Evolutionary conservation across 2,888 invertebrate genomes (phyloP).

Genomic region (Tryphoninae sp.): DNA sequence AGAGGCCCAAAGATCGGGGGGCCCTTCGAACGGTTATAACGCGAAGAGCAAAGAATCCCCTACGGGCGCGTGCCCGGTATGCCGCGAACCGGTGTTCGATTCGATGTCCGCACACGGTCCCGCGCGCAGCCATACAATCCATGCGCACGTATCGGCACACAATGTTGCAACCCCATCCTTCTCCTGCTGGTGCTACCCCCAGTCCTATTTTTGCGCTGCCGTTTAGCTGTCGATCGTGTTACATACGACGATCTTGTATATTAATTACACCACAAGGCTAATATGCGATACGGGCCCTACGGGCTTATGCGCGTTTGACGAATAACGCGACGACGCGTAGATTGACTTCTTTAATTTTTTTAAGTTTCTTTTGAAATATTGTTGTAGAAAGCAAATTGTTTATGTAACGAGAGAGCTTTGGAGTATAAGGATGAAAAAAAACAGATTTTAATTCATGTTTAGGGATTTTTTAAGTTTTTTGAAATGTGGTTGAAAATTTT

Average conservation of each 20-base stretch:
- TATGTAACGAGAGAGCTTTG: too few relatives aligned
- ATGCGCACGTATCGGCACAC: slow-evolving; percentile 2
- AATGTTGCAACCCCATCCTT: slow-evolving; percentile 29
- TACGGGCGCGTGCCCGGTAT: slow-evolving; percentile 62
- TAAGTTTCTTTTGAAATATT: too few relatives aligned
- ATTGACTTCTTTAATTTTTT: too few relatives aligned
- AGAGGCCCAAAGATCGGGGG: not conserved
- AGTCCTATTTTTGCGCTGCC: slow-evolving; percentile 19
- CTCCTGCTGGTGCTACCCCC: slow-evolving; percentile 39
- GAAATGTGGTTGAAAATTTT: too few relatives aligned
- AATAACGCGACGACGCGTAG: too few relatives aligned
- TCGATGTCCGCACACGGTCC: slow-evolving; percentile 54
- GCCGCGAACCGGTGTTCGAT: slow-evolving; percentile 60
- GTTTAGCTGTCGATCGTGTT: slow-evolving; percentile 60
- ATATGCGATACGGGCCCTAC: too few relatives aligned
- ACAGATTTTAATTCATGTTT: too few relatives aligned
- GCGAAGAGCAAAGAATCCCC: slow-evolving; percentile 52
- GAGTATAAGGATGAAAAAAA: too few relatives aligned
- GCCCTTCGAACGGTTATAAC: slow-evolving; percentile 42
- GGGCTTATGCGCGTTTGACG: too few relatives aligned
- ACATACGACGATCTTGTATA: slow-evolving; percentile 59
- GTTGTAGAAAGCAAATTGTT: too few relatives aligned
- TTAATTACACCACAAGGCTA: slow-evolving; percentile 49
- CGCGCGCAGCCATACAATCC: slow-evolving; percentile 58
- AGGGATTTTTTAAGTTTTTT: too few relatives aligned